Evolutionary conservation across 2,888 invertebrate species (phyloP), one percentile per base, ranked within the genome.

Genomic region (Scrobipalpa atriplicella): DNA sequence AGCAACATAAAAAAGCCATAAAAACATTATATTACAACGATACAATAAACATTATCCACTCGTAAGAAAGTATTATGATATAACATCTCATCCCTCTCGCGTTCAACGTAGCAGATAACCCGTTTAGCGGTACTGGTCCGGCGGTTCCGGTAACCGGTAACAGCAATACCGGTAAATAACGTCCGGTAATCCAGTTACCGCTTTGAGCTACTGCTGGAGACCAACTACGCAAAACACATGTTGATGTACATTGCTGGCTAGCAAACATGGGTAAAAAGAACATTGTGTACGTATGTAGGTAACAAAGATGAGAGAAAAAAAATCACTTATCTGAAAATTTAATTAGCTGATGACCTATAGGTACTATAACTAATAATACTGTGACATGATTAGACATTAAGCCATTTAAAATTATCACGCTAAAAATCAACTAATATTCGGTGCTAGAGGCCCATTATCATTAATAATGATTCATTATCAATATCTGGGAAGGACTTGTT

Each of bases 121-220:
- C 21, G 54, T n/a, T 54, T 19, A 43, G 13, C 43, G 43, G 13
- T 10, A 54, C 11, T 21, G 19, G 54, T 54, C 54, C 54, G 19
- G 54, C 21, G 21, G 7, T 11, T 1, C 54, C 19, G 54, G 13
- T 29, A 13, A n/a, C 51, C 36, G 41, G 43, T 62, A 47, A 54
- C 21, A 19, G 54, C 54, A 19, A 19, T 11, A 54, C 54, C 54
- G 54, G 54, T 54, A 54, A 54, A 54, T 54, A 19, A 19, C 54
- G 54, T 19, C 19, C 54, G 54, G 54, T 54, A 54, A 54, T 54
- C 8, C 11, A 7, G 18, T 54, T 54, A 54, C 54, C 54, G 54
- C 10, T 54, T 21, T 3, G 11, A 21, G 19, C 19, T 7, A 54
- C 54, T 54, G 19, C 54, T 10, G 11, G 10, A 21, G n/a, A 54